Percentiles rank a stretch among this genome's conserved stretches.
Evolutionary conservation across 2,888 invertebrate species (phyloP).

Genomic region (Dicroscelio sp.): DNA sequence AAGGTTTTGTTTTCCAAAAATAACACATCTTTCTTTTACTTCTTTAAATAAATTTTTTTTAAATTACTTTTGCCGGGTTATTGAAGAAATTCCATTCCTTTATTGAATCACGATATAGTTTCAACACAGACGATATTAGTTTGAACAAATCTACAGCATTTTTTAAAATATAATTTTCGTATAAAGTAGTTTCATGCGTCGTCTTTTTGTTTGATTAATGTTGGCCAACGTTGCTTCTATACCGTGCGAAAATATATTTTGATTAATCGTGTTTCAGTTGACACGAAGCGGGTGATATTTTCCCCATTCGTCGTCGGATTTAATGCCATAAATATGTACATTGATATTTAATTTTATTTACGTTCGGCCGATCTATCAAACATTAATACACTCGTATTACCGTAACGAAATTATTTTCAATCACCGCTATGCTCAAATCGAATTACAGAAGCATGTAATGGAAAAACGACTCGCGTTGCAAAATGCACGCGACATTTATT

Average conservation of each 20-base stretch:
- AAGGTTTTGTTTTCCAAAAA: too few relatives aligned
- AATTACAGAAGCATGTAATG: slow-evolving; percentile 34
- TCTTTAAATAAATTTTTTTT: too few relatives aligned
- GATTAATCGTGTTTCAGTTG: slow-evolving; percentile 45
- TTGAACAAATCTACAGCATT: too few relatives aligned
- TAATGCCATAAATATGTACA: slow-evolving; percentile 47
- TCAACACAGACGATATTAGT: too few relatives aligned
- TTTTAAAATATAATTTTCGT: too few relatives aligned
- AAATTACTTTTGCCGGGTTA: not conserved
- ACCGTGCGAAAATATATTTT: slow-evolving; percentile 33
- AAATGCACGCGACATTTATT: slow-evolving; percentile 4
- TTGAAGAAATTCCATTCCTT: too few relatives aligned
- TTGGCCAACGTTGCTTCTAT: not conserved
- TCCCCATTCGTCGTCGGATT: not conserved
- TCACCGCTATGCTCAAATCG: not conserved
- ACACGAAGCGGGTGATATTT: slow-evolving; percentile 18
- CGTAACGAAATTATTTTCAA: slow-evolving; percentile 51
- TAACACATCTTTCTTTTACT: too few relatives aligned
- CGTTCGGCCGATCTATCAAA: slow-evolving; percentile 38
- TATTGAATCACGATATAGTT: too few relatives aligned
- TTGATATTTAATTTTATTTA: slow-evolving; percentile 59
- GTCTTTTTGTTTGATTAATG: slow-evolving; percentile 53
- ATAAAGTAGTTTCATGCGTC: too few relatives aligned
- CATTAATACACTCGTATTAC: slow-evolving; percentile 43
- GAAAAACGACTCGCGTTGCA: slow-evolving; percentile 7